Evolutionary conservation across 1,140 invertebrate species (phyloP).

Genomic region (Patella vulgata): DNA sequence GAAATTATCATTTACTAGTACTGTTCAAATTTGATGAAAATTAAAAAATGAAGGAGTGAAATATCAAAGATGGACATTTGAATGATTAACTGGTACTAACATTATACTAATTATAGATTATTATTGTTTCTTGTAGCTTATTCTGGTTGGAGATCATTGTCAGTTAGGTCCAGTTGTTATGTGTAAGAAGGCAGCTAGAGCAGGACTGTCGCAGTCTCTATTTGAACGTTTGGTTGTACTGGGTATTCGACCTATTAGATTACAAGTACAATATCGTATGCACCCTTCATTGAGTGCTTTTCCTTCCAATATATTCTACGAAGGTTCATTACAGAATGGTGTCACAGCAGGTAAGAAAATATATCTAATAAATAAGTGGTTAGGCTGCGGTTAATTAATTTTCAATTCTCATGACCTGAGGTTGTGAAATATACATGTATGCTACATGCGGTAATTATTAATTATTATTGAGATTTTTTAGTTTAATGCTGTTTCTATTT

Average conservation of each 20-base stretch:
- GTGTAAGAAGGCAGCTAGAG: slow-evolving; percentile 98
- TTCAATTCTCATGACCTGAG: too few relatives aligned
- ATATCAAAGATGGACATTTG: neutral
- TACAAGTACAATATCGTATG: slow-evolving; percentile 97
- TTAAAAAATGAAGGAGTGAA: too few relatives aligned
- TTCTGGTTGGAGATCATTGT: slow-evolving; percentile 98
- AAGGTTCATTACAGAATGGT: slow-evolving; percentile 98
- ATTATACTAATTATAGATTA: neutral
- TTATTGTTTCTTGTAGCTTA: slow-evolving; percentile 73
- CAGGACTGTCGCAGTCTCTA: slow-evolving; percentile 95
- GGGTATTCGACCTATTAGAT: slow-evolving; percentile 71
- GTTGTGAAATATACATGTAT: too few relatives aligned
- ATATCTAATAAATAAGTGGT: too few relatives aligned
- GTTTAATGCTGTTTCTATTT: too few relatives aligned
- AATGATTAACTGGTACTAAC: neutral
- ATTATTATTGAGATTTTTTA: too few relatives aligned
- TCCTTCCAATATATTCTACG: slow-evolving; percentile 99
- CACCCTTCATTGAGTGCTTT: slow-evolving; percentile 94
- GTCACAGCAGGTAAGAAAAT: slow-evolving; percentile 88
- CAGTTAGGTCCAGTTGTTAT: slow-evolving; percentile 98
- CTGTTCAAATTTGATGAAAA: neutral
- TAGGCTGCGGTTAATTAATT: too few relatives aligned
- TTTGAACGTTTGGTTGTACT: slow-evolving; percentile 98
- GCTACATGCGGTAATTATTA: too few relatives aligned
- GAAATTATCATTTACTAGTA: too few relatives aligned